Evolutionary conservation across 2,888 invertebrate species (phyloP), one percentile per base, ranked within the genome.

Genomic region (Sesia bembeciformis): DNA sequence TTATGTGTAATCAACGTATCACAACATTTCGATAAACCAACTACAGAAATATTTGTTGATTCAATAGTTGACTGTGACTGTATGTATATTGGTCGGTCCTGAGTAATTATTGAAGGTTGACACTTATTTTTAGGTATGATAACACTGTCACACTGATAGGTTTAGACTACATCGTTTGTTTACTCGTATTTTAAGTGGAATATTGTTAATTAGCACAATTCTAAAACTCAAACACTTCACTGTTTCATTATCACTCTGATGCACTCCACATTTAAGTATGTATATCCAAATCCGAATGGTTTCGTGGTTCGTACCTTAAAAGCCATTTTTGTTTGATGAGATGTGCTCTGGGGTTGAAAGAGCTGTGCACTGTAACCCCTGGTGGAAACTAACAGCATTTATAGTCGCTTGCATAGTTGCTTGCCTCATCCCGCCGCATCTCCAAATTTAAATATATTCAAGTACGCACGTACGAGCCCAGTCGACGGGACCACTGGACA

Each of bases 391-490:
- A 74, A 72, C 80, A 61, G 77, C 74, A 84, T 87, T 81, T 88
- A 87, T 87, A 87, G 76, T 76, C 63, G 72, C 68, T 62, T 52
- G 23, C 23, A 49, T 53, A 39, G 23, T 39, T 39, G 7, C 77
- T 89, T 89, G 88, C 88, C 65, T 82, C 86, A 89, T 84, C 85
- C 88, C 77, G 79, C 74, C 77, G 82, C 84, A 85, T 88, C 87
- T 88, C 82, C 85, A 86, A 87, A 89, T 89, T 89, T 89, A 79
- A 89, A 89, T 88, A 88, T 86, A 82, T 81, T 88, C 89, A 89
- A 89, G 89, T 86, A 89, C 88, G 84, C 89, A 88, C 88, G 88
- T 89, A 87, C 84, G 58, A 70, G 72, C 66, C 71, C 61, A 68
- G 72, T 73, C 72, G 76, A 68, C 71, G 79, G 84, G 78, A 73